Evolutionary conservation across 2,113 vertebrate species (phyloP).

Genomic region (Callipepla californica): DNA sequence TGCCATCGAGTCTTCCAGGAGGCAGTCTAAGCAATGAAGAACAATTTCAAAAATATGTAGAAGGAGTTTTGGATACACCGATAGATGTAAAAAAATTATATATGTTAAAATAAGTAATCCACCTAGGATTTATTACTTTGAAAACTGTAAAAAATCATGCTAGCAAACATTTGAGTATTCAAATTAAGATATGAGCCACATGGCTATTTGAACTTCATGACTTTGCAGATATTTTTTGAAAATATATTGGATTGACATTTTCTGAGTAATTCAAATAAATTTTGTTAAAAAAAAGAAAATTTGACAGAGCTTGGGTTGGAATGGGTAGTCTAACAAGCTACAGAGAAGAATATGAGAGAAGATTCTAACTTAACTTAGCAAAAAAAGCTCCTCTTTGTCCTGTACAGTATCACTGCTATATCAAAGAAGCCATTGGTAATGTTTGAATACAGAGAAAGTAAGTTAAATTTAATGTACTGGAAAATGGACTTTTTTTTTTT

Average conservation of each 20-base stretch:
- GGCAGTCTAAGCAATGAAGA: neutral
- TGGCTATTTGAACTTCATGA: neutral
- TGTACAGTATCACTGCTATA: neutral
- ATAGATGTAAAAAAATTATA: neutral
- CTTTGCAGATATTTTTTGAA: neutral
- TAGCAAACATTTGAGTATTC: neutral
- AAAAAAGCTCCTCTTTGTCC: neutral
- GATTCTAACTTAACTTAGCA: neutral
- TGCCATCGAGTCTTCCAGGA: fast-evolving
- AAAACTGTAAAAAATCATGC: neutral
- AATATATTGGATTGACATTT: neutral
- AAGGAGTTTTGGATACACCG: neutral
- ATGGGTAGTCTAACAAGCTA: neutral
- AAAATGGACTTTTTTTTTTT: neutral
- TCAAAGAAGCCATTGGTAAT: neutral
- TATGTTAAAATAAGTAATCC: neutral
- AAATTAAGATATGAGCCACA: neutral
- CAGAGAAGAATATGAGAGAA: neutral
- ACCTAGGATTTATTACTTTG: neutral
- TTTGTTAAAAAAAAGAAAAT: neutral
- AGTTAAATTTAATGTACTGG: neutral
- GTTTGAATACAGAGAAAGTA: neutral
- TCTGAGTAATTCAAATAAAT: neutral
- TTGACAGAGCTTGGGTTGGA: neutral
- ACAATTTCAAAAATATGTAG: neutral